Evolutionary conservation across 2,888 invertebrate species (phyloP), one percentile per base, ranked within the genome.

Genomic region (Autographa pulchrina): DNA sequence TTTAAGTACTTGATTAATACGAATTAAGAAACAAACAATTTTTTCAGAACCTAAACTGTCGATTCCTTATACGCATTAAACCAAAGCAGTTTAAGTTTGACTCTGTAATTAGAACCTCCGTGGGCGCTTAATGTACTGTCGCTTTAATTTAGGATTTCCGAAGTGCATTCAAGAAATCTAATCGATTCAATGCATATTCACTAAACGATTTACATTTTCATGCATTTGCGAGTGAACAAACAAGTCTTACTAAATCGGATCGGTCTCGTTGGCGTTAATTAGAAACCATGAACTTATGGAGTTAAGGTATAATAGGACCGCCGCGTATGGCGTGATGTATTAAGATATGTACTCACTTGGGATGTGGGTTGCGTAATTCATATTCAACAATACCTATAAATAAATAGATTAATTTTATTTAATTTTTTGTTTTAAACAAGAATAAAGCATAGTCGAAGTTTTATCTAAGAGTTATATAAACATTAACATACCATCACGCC

Each of bases 71-170:
- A 56, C 20, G 13, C 54, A 56, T 20, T 25, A 11, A 25, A 56
- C 20, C 54, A 4, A 8, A 5, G 11, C 54, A 56, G 54, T 56
- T 54, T 13, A 56, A 25, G 25, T 13, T 25, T 56, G 54, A 56
- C 54, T 48, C 48, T 41, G 58, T 43, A 62, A 68, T 48, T 31
- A 32, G 16, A 38, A 35, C 75, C 35, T 0, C 54, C 13, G 77
- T 78, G 43, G 77, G 77, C 63, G 68, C 52, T 65, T 63, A 68
- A 65, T 59, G 65, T 52, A 79, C 75, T 79, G 72, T 75, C 72
- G 72, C 65, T 75, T 72, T 72, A 75, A 79, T 78, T 79, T 66
- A 75, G 76, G 68, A 78, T 78, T 72, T 78, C 77, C 80, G 32
- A 79, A 79, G 72, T 68, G 68, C 76, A 78, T 78, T 72, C 76